A percentile compares a stretch with the other conserved stretches of the same genome.
Conservation (phyloP, 2,888 invertebrate genomes). For the Eilema griseolum region DNA sequence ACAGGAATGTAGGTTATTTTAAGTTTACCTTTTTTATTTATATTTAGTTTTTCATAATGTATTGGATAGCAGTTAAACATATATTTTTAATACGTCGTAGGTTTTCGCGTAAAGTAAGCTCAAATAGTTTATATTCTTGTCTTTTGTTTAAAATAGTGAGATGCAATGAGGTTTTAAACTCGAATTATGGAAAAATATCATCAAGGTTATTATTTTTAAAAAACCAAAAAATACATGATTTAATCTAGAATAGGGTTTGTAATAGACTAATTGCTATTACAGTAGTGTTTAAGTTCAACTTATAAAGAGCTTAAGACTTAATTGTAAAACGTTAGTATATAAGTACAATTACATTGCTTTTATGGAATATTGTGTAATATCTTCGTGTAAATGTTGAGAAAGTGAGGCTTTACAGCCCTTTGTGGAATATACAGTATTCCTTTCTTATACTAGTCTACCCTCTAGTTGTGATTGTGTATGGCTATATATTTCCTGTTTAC, state of each 20-base stretch:
- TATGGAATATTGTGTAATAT: background rate
- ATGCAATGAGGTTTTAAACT: background rate
- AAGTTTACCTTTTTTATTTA: background rate
- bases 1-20: background rate
- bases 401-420: background rate
- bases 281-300: background rate
- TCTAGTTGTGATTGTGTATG: background rate
- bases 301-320: constrained; percentile 1
- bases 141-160: background rate
- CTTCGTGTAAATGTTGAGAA: background rate
- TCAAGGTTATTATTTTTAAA: background rate
- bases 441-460: background rate
- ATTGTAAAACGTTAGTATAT: background rate
- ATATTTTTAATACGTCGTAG: background rate
- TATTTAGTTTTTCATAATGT: background rate
- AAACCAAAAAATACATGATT: background rate
- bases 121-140: background rate
- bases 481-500: background rate
- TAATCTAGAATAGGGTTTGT: background rate
- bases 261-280: background rate
- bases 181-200: no score
- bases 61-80: background rate
- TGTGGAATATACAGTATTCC: background rate
- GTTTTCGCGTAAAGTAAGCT: background rate
- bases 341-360: background rate